Evolutionary conservation across 2,797 vertebrate genomes (phyloP).

Genomic region (Scarus forsteni): DNA sequence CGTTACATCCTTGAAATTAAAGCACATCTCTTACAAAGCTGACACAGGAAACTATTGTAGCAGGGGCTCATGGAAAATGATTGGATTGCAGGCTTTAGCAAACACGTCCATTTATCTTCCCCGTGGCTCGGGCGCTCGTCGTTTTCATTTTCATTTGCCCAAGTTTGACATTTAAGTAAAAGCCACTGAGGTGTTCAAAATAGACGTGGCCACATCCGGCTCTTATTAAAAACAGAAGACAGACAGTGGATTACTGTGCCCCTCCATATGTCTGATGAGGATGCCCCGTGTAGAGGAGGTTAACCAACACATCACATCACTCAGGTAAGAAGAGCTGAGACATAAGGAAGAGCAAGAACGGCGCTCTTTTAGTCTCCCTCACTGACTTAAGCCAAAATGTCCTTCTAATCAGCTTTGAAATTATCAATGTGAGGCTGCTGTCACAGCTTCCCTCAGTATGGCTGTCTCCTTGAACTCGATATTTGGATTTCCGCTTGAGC

Average conservation of each 20-base stretch:
- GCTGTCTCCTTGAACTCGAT: too few relatives aligned
- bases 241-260: slow-evolving; percentile 56
- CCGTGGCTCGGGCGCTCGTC: background rate
- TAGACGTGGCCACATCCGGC: slow-evolving; percentile 41
- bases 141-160: slow-evolving; percentile 28
- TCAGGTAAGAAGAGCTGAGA: slow-evolving; percentile 22
- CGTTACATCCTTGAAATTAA: slow-evolving; percentile 36
- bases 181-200: slow-evolving; percentile 68
- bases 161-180: slow-evolving; percentile 69
- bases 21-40: slow-evolving; percentile 23
- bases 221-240: slow-evolving; percentile 49
- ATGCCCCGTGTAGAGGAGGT: slow-evolving; percentile 18
- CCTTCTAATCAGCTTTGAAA: slow-evolving; percentile 74
- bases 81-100: slow-evolving; percentile 13
- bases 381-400: slow-evolving; percentile 75
- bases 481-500: too few relatives aligned
- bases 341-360: slow-evolving; percentile 50
- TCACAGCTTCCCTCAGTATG: slow-evolving; percentile 48
- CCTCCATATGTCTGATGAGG: slow-evolving; percentile 34
- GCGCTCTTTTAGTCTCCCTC: background rate
- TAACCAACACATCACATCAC: slow-evolving; percentile 22
- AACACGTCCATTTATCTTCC: slow-evolving; percentile 55
- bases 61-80: slow-evolving; percentile 25
- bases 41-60: slow-evolving; percentile 13
- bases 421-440: slow-evolving; percentile 64